Conservation (phyloP, 2,888 invertebrate species). For the Pandemis heparana region DNA sequence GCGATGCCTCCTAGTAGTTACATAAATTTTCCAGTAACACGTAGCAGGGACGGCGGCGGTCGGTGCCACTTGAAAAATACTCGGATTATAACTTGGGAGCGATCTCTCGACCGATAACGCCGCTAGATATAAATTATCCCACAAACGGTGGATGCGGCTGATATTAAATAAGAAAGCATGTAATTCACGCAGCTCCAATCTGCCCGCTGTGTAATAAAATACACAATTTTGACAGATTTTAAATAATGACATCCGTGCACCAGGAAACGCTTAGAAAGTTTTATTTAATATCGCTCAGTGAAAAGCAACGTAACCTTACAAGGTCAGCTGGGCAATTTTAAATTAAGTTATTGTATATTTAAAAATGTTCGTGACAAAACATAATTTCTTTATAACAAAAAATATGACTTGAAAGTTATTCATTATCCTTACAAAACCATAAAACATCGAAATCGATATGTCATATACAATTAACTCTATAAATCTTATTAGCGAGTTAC, state of each 20-base stretch:
- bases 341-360: slow-evolving; percentile 10
- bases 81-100: slow-evolving; percentile 83
- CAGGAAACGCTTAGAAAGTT: slow-evolving; percentile 83
- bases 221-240: slow-evolving; percentile 83
- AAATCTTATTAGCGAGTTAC: slow-evolving; percentile 40
- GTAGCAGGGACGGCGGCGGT: slow-evolving; percentile 60
- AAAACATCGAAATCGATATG: slow-evolving; percentile 47
- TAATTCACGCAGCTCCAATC: slow-evolving; percentile 82
- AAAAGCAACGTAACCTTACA: slow-evolving; percentile 62
- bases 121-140: slow-evolving; percentile 81
- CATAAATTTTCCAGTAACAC: slow-evolving; percentile 75
- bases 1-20: slow-evolving; percentile 66
- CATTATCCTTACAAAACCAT: slow-evolving; percentile 43
- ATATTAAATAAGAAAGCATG: slow-evolving; percentile 85
- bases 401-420: slow-evolving; percentile 52
- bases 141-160: slow-evolving; percentile 82
- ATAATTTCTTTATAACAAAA: slow-evolving; percentile 54
- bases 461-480: slow-evolving; percentile 46
- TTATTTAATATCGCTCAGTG: slow-evolving; percentile 67
- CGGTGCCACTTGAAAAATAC: slow-evolving; percentile 80
- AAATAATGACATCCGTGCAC: slow-evolving; percentile 82
- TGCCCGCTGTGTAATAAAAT: slow-evolving; percentile 78
- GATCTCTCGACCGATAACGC: slow-evolving; percentile 79
- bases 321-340: slow-evolving; percentile 56
- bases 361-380: slow-evolving; percentile 54